Base-by-base conservation (phyloP, 2,113 vertebrate species). In the Microcebus tavaratra region DNA sequence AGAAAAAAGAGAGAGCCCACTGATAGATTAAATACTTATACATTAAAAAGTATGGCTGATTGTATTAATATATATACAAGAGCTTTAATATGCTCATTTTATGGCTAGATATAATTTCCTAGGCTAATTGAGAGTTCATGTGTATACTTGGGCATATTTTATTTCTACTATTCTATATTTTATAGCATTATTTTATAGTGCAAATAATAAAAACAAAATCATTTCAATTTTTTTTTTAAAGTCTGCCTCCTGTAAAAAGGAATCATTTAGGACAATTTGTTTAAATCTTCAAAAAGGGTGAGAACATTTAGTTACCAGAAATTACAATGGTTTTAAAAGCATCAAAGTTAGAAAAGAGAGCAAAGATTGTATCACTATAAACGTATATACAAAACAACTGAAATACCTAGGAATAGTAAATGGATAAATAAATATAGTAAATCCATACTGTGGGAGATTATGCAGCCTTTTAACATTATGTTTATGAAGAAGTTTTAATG, bases 181-280 rank as follows among this genome's bases (percentile, higher is more conserved):
- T 96, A 95, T 85, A 90, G 70, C 75, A 95, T 82, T 88, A 92
- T 94, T 80, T 91, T 94, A 92, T 83, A 75, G 34, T 91, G 50
- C 61, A 95, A 97, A 95, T 78, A 88, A 95, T 91, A 96, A 92
- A 93, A 96, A 68, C n/a, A 96, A 97, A 91, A 97, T 94, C 8
- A 85, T 76, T 95, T 95, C 63, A 85, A 96, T 3, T 57, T 86
- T 85, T 42, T 86, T 88, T 83, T 21, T 23, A 73, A 96, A 70
- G 34, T 79, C 75, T 91, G 78, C 42, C 61, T 31, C 73, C 55
- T 67, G 72, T 23, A 45, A 82, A 94, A 88, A 57, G n/a, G 34
- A 94, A 82, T 29, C 45, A 89, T n/a, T 76, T 79, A 85, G 50
- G 53, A 68, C 9, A 70, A 42, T 53, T 75, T 63, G 82, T 81